Percentiles rank a stretch among this genome's conserved stretches.
phyloP scores from a whole-genome alignment of 2,888 invertebrate genomes.

The Drosophila fungiperda region DNA sequence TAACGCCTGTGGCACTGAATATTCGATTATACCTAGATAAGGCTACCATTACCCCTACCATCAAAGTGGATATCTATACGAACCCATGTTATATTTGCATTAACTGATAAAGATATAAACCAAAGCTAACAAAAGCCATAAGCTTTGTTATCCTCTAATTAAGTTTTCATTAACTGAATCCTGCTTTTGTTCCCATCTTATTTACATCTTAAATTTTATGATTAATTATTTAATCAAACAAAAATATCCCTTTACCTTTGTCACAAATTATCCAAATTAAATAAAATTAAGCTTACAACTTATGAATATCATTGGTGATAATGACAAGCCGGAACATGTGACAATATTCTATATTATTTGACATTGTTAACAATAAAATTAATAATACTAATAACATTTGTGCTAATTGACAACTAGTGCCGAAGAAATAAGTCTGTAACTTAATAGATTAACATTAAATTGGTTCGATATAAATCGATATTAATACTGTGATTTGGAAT shows the following conservation, averaged over 20 bases:
- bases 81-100: conserved; percentile 57
- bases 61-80: not conserved
- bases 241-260: not conserved
- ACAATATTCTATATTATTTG: not conserved
- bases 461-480: not conserved
- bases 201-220: conserved; percentile 13
- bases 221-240: not conserved
- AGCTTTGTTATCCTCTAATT: conserved; percentile 18
- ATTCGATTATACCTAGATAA: conserved; percentile 67
- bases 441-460: no score
- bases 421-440: no score
- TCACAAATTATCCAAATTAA: not conserved
- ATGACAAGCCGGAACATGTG: not conserved
- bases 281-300: not conserved
- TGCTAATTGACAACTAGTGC: no score
- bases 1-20: conserved; percentile 36
- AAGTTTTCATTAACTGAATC: conserved; percentile 12
- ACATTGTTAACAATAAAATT: not conserved
- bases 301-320: not conserved
- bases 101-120: conserved; percentile 41
- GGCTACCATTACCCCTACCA: conserved; percentile 33
- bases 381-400: not conserved
- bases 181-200: not conserved
- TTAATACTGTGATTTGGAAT: no score
- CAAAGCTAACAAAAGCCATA: conserved; percentile 17